Conservation (phyloP, 2,113 vertebrate genomes). For the Perccottus glenii region DNA sequence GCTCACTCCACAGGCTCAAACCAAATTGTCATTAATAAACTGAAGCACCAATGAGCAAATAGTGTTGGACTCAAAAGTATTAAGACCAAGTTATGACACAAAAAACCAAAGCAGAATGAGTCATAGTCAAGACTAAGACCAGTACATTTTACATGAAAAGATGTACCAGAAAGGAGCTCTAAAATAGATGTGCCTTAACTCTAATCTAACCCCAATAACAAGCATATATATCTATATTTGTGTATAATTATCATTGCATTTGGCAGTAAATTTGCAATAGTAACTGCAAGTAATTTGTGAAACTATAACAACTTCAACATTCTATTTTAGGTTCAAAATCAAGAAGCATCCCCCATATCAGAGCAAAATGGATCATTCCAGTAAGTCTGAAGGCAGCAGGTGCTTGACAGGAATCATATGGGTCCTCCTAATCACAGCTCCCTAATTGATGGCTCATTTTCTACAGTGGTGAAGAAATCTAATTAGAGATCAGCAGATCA, state of each 20-base stretch:
- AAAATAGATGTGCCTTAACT: background rate
- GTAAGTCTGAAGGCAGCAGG: conserved; percentile 64
- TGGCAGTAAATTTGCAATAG: too few species aligned
- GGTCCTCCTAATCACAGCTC: conserved; percentile 50
- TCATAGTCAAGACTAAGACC: background rate
- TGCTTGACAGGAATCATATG: conserved; percentile 69
- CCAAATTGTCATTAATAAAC: background rate
- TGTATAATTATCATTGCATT: too few species aligned
- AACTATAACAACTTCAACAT: too few species aligned
- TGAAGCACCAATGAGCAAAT: background rate
- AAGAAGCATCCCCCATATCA: background rate
- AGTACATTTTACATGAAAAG: background rate
- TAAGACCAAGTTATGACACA: background rate
- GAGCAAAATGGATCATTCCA: conserved; percentile 23
- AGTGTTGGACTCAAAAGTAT: background rate
- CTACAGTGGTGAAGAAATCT: conserved; percentile 62
- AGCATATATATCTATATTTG: too few species aligned
- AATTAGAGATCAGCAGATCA: conserved; percentile 71
- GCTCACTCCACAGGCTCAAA: background rate
- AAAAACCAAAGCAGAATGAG: background rate
- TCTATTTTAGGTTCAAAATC: background rate
- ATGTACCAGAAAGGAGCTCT: background rate
- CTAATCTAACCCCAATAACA: too few species aligned
- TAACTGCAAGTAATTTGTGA: too few species aligned
- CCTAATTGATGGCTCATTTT: conserved; percentile 74